A percentile compares a stretch with the other conserved stretches of the same genome.
Conservation (phyloP, 2,797 vertebrate species). For the Galago senegalensis region DNA sequence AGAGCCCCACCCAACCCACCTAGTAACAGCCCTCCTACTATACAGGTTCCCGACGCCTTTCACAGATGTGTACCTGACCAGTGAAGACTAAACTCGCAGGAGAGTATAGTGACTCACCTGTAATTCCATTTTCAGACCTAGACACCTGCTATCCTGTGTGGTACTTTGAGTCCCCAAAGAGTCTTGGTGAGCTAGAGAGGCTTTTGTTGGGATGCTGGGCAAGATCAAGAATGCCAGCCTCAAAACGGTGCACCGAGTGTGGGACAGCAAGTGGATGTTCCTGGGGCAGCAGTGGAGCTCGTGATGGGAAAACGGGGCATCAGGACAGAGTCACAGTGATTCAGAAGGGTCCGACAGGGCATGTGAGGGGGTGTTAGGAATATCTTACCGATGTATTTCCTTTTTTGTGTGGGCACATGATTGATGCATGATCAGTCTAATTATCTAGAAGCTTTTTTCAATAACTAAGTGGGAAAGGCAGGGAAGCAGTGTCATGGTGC, state of each 20-base stretch:
- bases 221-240: background rate
- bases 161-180: background rate
- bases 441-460: conserved; percentile 18
- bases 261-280: background rate
- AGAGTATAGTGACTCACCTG: background rate
- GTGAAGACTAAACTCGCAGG: background rate
- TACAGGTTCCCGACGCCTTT: background rate
- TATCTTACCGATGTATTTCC: background rate
- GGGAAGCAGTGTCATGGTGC: background rate
- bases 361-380: background rate
- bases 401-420: background rate
- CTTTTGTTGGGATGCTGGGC: background rate
- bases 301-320: background rate
- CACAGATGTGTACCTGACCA: background rate
- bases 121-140: background rate
- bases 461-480: conserved; percentile 33
- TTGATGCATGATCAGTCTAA: background rate
- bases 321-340: background rate
- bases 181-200: background rate
- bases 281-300: background rate
- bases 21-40: background rate
- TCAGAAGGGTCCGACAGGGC: background rate
- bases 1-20: background rate
- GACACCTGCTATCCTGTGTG: background rate
- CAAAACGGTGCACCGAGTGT: background rate